phyloP scores from a whole-genome alignment of 2,888 invertebrate genomes.

The Agrilus mali region DNA sequence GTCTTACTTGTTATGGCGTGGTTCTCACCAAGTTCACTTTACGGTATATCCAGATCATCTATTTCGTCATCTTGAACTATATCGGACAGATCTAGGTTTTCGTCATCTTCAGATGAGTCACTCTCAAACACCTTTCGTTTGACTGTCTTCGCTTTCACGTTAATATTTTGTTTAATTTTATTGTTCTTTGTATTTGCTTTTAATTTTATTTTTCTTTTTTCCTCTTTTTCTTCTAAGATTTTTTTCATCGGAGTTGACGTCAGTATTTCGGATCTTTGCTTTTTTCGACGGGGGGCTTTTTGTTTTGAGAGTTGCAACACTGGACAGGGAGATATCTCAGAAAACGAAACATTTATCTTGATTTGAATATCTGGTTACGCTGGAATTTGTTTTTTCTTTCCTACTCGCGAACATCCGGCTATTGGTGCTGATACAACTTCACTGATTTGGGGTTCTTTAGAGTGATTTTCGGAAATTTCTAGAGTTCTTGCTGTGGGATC shows the following conservation, averaged over 20 bases:
- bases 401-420: background rate
- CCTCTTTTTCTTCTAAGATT: conserved; percentile 1
- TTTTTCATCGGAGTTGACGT: background rate
- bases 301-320: background rate
- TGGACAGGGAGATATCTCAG: too few species aligned
- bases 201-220: background rate
- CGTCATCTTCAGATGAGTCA: background rate
- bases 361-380: too few species aligned
- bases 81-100: background rate
- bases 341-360: too few species aligned
- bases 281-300: background rate
- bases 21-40: background rate
- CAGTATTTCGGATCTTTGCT: conserved; percentile 1
- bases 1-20: background rate
- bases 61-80: conserved; percentile 1
- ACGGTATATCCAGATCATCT: background rate
- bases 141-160: background rate
- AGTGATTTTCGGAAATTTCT: background rate
- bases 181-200: background rate
- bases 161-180: background rate
- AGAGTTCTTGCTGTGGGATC: background rate
- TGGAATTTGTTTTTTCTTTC: too few species aligned
- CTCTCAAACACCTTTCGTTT: background rate
- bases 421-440: background rate
- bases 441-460: background rate